Evolutionary conservation across 2,797 vertebrate genomes (phyloP).

Genomic region (Hypotaenidia philippensis): DNA sequence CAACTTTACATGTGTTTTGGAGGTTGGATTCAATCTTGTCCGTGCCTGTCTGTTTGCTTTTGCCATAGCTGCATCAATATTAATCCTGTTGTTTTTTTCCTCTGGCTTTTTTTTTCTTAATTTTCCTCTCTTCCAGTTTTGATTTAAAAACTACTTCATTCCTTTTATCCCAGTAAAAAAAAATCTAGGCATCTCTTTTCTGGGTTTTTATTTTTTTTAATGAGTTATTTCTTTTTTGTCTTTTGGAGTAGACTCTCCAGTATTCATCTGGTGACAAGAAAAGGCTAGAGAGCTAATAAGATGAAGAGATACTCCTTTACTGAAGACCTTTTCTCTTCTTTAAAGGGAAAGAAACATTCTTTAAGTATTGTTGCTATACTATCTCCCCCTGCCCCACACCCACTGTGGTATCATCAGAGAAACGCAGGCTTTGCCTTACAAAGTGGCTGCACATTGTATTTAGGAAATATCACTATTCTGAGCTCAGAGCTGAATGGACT

Average conservation of each 20-base stretch:
- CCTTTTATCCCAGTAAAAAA: background rate
- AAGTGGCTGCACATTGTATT: background rate
- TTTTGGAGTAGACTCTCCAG: background rate
- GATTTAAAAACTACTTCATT: constrained; percentile 12
- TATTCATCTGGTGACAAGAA: constrained; percentile 8
- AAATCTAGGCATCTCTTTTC: background rate
- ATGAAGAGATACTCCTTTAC: background rate
- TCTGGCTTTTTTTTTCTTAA: constrained; percentile 45
- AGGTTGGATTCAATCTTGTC: constrained; percentile 77
- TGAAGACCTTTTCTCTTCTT: background rate
- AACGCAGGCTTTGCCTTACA: background rate
- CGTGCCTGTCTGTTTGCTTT: constrained; percentile 78
- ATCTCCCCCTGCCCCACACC: background rate
- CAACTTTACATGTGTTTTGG: constrained; percentile 80
- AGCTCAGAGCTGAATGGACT: background rate
- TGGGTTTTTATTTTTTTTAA: background rate
- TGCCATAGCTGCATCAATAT: constrained; percentile 67
- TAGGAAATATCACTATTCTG: background rate
- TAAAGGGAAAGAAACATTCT: background rate
- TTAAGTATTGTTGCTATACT: background rate
- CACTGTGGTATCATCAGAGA: background rate
- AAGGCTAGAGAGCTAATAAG: background rate
- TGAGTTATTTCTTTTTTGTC: background rate
- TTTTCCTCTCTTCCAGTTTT: constrained; percentile 19
- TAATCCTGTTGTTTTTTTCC: constrained; percentile 72